A percentile compares a stretch with the other conserved stretches of the same genome.
phyloP scores from a whole-genome alignment of 2,888 invertebrate species.

The Trissoscelio sp. region DNA sequence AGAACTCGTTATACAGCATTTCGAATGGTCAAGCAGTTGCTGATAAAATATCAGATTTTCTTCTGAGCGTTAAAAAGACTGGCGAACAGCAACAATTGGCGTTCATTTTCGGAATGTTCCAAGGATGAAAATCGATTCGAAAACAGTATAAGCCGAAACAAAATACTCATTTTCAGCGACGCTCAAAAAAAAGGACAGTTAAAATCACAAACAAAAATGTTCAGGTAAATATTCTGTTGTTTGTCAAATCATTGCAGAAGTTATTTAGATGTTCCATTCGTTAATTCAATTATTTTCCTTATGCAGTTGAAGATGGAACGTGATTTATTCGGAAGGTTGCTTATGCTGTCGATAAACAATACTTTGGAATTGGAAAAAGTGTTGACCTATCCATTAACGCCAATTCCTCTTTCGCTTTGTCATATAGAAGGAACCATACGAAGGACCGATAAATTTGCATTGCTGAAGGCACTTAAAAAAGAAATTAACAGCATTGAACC shows the following conservation, averaged over 20 bases:
- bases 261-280: neutral
- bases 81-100: conserved; percentile 35
- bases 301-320: conserved; percentile 30
- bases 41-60: conserved; percentile 54
- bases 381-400: conserved; percentile 69
- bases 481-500: conserved; percentile 73
- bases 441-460: neutral
- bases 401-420: conserved; percentile 69
- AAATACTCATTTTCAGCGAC: conserved; percentile 32
- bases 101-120: conserved; percentile 51
- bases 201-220: conserved; percentile 26
- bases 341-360: conserved; percentile 55
- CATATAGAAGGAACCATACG: conserved; percentile 32
- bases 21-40: conserved; percentile 42
- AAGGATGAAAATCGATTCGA: conserved; percentile 44
- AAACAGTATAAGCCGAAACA: conserved; percentile 23
- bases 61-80: conserved; percentile 58
- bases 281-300: neutral
- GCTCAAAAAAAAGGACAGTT: conserved; percentile 24
- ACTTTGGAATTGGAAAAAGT: conserved; percentile 69
- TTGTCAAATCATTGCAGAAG: no score
- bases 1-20: conserved; percentile 33
- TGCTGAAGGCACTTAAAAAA: conserved; percentile 70
- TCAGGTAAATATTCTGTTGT: conserved; percentile 19
- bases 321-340: conserved; percentile 60